Evolutionary conservation across 2,888 invertebrate genomes (phyloP).

Genomic region (Protonemura montana): DNA sequence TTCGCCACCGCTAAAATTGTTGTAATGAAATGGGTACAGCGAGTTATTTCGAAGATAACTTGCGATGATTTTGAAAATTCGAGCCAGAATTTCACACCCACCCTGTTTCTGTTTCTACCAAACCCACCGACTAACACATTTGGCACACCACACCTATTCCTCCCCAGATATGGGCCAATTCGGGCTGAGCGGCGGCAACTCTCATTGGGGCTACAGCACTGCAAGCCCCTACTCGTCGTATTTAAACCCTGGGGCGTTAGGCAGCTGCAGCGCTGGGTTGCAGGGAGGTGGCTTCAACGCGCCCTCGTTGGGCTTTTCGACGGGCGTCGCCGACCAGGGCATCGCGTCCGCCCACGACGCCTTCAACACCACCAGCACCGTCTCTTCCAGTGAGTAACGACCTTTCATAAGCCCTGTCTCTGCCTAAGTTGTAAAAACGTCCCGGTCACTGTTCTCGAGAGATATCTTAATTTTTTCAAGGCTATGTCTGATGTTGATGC

Average conservation of each 20-base stretch:
- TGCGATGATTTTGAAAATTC: no score
- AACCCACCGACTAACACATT: no score
- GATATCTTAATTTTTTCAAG: no score
- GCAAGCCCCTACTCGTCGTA: constrained; percentile 88
- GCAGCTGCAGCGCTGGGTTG: constrained; percentile 66
- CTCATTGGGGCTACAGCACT: constrained; percentile 88
- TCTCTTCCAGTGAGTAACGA: constrained; percentile 57
- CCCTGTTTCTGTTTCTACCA: no score
- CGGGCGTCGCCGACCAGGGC: constrained; percentile 56
- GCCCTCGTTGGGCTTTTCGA: constrained; percentile 54
- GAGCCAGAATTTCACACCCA: no score
- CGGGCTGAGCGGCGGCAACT: constrained; percentile 82
- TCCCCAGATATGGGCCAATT: constrained; percentile 83
- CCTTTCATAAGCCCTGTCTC: no score
- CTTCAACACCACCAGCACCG: constrained; percentile 58
- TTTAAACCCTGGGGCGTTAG: constrained; percentile 76
- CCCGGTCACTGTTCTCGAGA: no score
- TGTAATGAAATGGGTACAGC: no score
- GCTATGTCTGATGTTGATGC: no score
- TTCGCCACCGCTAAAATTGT: no score
- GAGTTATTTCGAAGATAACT: no score
- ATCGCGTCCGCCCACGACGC: constrained; percentile 61
- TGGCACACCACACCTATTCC: not conserved
- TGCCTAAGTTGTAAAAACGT: no score
- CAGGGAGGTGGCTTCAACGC: constrained; percentile 54